Percentiles rank a stretch among this genome's conserved stretches.
Evolutionary conservation across 2,888 invertebrate genomes (phyloP).

Genomic region (Lycaena phlaeas): DNA sequence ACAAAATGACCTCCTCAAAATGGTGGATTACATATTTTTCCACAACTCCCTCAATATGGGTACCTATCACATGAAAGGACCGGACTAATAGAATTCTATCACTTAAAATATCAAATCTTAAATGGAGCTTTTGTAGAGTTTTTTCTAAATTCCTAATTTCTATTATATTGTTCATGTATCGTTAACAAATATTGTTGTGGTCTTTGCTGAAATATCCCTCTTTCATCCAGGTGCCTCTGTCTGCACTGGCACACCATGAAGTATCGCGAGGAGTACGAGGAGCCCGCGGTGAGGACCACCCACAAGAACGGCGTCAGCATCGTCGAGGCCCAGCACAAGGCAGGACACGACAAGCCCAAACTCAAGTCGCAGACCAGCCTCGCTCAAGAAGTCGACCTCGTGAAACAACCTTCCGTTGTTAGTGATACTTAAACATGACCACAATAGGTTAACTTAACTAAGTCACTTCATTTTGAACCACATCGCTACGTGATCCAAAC

Average conservation of each 20-base stretch:
- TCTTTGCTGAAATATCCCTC: background rate
- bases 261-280: conserved; percentile 53
- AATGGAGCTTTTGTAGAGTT: too few species aligned
- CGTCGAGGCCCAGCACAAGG: conserved; percentile 46
- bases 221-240: conserved; percentile 73
- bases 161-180: too few species aligned
- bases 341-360: conserved; percentile 34
- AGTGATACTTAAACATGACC: conserved; percentile 64
- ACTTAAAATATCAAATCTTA: too few species aligned
- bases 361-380: conserved; percentile 57
- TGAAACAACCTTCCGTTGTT: conserved; percentile 61
- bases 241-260: conserved; percentile 74
- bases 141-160: too few species aligned
- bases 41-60: too few species aligned
- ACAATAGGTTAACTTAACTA: conserved; percentile 20
- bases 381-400: conserved; percentile 74
- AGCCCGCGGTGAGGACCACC: conserved; percentile 45
- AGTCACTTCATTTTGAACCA: conserved; percentile 2
- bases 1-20: too few species aligned
- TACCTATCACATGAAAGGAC: too few species aligned
- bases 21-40: too few species aligned
- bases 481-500: conserved; percentile 2
- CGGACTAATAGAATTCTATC: too few species aligned
- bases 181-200: too few species aligned
- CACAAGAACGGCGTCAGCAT: conserved; percentile 63